Evolutionary conservation across 2,888 invertebrate species (phyloP).

Genomic region (Tetramorium bicarinatum): DNA sequence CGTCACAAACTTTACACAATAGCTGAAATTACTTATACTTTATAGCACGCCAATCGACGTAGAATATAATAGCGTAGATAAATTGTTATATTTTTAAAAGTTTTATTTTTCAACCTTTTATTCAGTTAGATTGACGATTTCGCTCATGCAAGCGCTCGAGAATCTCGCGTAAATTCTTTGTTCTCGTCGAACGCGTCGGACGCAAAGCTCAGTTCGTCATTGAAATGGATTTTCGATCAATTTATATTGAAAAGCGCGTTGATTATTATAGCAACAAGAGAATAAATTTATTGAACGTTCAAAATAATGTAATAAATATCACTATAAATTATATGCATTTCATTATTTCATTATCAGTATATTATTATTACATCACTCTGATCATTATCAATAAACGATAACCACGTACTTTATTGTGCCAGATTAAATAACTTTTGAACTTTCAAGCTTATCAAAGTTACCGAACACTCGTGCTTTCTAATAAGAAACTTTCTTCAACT

Average conservation of each 20-base stretch:
- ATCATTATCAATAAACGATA: slow-evolving; percentile 12
- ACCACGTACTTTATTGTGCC: background rate
- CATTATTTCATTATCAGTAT: background rate
- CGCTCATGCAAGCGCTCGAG: slow-evolving; percentile 6
- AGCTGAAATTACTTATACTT: slow-evolving; percentile 23
- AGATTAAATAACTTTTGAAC: slow-evolving; percentile 7
- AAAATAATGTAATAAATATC: slow-evolving; percentile 22
- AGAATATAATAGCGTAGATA: slow-evolving; percentile 31
- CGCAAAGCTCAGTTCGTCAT: background rate
- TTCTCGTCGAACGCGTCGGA: slow-evolving; percentile 9
- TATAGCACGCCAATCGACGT: slow-evolving; percentile 11
- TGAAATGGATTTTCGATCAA: slow-evolving; percentile 33
- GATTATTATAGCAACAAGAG: slow-evolving; percentile 7
- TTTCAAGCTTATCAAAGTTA: slow-evolving; percentile 24
- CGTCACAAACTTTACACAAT: slow-evolving; percentile 14
- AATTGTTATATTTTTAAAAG: slow-evolving; percentile 39
- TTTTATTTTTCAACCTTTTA: slow-evolving; percentile 37
- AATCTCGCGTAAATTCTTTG: slow-evolving; percentile 32
- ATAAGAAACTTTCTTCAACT: slow-evolving; percentile 17
- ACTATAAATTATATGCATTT: background rate
- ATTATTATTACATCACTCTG: background rate
- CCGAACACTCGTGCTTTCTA: background rate
- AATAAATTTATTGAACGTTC: background rate
- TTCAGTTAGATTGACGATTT: slow-evolving; percentile 27
- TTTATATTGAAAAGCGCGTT: slow-evolving; percentile 18